These are phyloP conservation scores for Cheiracanthium punctorium DNA, from an alignment of 2,888 invertebrate species.

Conservation along the genomic window DNA sequence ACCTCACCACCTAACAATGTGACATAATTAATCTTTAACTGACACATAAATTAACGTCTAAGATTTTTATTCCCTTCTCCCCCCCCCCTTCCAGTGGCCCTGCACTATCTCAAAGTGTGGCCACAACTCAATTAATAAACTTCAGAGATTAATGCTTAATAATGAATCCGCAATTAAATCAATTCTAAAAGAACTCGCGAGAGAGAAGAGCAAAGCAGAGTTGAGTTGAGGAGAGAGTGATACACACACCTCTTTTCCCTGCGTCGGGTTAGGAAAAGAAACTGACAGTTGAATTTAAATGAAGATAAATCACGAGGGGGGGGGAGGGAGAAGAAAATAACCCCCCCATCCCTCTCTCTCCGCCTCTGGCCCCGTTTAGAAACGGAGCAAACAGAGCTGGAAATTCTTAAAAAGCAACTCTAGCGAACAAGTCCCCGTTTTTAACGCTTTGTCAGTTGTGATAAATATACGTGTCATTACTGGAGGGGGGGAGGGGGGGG, in stretches of 20 bases:
- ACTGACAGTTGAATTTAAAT: constrained; percentile 10
- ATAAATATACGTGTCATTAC: constrained; percentile 1
- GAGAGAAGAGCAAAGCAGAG: too few relatives aligned
- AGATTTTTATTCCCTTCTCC: too few relatives aligned
- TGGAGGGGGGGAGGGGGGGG: not conserved
- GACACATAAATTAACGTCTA: too few relatives aligned
- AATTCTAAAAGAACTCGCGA: not conserved
- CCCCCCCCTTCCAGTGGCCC: too few relatives aligned
- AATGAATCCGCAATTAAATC: constrained; percentile 10
- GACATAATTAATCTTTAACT: too few relatives aligned
- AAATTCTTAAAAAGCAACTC: too few relatives aligned
- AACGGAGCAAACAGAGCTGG: too few relatives aligned
- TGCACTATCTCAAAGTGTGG: too few relatives aligned
- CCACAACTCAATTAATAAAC: constrained; percentile 8
- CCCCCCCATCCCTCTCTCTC: not conserved
- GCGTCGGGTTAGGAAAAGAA: not conserved
- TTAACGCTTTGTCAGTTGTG: constrained; percentile 2
- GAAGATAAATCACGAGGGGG: not conserved
- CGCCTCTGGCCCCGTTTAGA: too few relatives aligned
- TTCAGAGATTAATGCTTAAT: not conserved
- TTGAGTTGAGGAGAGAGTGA: too few relatives aligned
- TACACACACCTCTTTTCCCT: not conserved
- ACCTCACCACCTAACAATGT: too few relatives aligned
- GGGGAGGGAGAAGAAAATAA: not conserved
- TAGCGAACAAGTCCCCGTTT: not conserved